Evolutionary conservation across 2,113 vertebrate species (phyloP).

Genomic region (Beaufortia kweichowensis): DNA sequence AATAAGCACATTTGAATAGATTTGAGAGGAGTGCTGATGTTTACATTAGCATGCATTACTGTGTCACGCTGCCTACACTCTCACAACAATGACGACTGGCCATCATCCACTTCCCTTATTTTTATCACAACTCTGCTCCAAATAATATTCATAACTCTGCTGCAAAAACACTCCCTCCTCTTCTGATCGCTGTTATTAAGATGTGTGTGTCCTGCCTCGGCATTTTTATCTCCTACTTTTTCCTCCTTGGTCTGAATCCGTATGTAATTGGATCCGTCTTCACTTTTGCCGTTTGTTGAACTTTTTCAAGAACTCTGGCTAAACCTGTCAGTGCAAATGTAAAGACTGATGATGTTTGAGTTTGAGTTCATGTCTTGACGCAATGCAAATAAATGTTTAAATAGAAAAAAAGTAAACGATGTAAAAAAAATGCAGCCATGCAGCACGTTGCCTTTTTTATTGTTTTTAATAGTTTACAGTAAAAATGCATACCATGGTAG

Average conservation of each 20-base stretch:
- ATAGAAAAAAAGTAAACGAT: background rate
- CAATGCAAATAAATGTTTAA: too few relatives aligned
- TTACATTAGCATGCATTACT: conserved; percentile 81
- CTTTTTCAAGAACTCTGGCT: conserved; percentile 5
- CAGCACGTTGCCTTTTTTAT: background rate
- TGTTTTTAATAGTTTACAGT: too few relatives aligned
- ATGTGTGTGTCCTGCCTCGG: conserved; percentile 57
- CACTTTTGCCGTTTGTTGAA: conserved; percentile 24
- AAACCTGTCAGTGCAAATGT: background rate
- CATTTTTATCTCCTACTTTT: conserved; percentile 9
- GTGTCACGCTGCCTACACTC: conserved; percentile 71
- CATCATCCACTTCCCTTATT: conserved; percentile 59
- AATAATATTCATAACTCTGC: conserved; percentile 72
- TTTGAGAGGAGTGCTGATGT: conserved; percentile 75
- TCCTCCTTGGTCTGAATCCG: conserved; percentile 20
- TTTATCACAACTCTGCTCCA: conserved; percentile 59
- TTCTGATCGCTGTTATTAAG: conserved; percentile 63
- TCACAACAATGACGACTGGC: conserved; percentile 71
- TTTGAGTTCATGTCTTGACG: background rate
- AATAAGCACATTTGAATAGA: conserved; percentile 75
- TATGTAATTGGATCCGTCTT: conserved; percentile 50
- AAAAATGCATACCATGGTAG: too few relatives aligned
- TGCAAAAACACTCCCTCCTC: conserved; percentile 54
- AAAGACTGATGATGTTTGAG: background rate
- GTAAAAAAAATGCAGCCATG: background rate